Evolutionary conservation across 2,888 invertebrate genomes (phyloP).

Genomic region (Eupithecia subumbrata): DNA sequence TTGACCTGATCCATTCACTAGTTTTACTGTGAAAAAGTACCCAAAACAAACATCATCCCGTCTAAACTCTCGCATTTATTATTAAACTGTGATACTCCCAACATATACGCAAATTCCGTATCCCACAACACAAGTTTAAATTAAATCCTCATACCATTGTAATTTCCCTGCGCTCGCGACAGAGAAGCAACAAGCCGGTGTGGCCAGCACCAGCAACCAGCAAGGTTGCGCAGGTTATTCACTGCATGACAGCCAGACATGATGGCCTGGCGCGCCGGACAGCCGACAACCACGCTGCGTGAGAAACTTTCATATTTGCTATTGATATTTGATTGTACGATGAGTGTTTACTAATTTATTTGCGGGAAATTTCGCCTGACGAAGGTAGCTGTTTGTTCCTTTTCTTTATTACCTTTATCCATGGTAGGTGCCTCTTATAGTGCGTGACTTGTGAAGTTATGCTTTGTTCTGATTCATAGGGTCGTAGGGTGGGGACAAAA

Average conservation of each 20-base stretch:
- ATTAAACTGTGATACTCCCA: background rate
- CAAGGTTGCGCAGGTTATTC: slow-evolving; percentile 41
- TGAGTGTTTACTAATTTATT: slow-evolving; percentile 7
- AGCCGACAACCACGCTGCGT: slow-evolving; percentile 45
- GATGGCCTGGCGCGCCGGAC: slow-evolving; percentile 66
- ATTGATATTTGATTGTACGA: slow-evolving; percentile 36
- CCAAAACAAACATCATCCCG: no score
- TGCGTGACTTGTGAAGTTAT: background rate
- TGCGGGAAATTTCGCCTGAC: background rate
- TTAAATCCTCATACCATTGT: slow-evolving; percentile 4
- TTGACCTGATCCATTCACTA: no score
- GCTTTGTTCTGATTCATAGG: background rate
- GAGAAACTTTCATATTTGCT: slow-evolving; percentile 44
- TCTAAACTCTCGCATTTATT: no score
- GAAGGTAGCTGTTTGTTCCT: background rate
- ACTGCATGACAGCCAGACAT: slow-evolving; percentile 64
- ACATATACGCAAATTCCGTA: background rate
- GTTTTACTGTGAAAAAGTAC: no score
- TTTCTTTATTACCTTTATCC: background rate
- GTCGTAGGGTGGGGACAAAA: background rate
- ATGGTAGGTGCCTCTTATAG: background rate
- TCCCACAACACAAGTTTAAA: background rate
- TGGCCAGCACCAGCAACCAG: background rate
- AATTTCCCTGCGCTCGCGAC: background rate
- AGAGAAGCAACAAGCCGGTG: slow-evolving; percentile 9